Evolutionary conservation across 2,113 vertebrate genomes (phyloP).

Genomic region (human (Homo sapiens)): GRCh38 chr12:64277501-64278000

Average conservation of each 20-base stretch:
- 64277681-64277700: slow-evolving; percentile 62
- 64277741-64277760: slow-evolving; percentile 64
- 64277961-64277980: not conserved
- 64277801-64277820: slow-evolving; percentile 64
- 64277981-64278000: slow-evolving; percentile 32
- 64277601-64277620: not conserved
- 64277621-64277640: not conserved
- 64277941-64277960: not conserved
- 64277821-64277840: slow-evolving; percentile 30
- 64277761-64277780: slow-evolving; percentile 72
- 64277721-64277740: slow-evolving; percentile 41
- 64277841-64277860: not conserved
- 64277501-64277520: too few species aligned
- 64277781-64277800: slow-evolving; percentile 69
- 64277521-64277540: not conserved
- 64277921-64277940: not conserved
- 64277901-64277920: not conserved
- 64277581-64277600: not conserved
- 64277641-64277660: not conserved
- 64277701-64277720: slow-evolving; percentile 39
- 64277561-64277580: slow-evolving; percentile 41
- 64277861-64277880: not conserved
- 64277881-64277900: not conserved
- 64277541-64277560: slow-evolving; percentile 30
- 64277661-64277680: slow-evolving; percentile 57